Conservation (phyloP, 2,797 vertebrate genomes). For the Tapera naevia region DNA sequence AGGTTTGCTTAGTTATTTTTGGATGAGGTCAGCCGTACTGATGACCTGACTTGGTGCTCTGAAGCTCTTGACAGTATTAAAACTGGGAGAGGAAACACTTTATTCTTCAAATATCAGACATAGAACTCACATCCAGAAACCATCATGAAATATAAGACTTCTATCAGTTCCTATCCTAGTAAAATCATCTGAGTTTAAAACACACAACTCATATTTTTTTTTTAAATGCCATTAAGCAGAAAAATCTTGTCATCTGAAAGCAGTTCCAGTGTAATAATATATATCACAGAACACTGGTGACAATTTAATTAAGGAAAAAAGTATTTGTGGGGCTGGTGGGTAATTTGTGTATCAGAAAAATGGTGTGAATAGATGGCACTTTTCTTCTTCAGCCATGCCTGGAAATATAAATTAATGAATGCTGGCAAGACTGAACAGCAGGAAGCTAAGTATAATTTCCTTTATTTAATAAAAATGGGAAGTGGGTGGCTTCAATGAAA, state of each 20-base stretch:
- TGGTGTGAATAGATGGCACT: neutral
- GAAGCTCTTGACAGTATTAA: neutral
- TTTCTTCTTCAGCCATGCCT: neutral
- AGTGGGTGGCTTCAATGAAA: neutral
- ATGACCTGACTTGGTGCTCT: neutral
- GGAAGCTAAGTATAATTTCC: neutral
- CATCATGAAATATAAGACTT: neutral
- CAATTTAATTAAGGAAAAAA: neutral
- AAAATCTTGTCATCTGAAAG: neutral
- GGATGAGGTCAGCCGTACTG: neutral
- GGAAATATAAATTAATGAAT: neutral
- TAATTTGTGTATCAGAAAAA: neutral
- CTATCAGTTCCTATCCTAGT: neutral
- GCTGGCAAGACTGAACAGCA: neutral
- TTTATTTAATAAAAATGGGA: neutral
- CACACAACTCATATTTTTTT: neutral
- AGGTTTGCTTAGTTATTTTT: slow-evolving; percentile 24
- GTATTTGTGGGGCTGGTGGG: neutral
- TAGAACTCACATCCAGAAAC: neutral
- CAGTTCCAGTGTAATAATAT: neutral
- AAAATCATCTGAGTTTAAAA: neutral
- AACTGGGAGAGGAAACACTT: neutral
- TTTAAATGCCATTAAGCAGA: neutral
- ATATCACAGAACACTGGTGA: neutral
- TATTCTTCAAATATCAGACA: neutral